Base-by-base conservation (phyloP, 1,140 invertebrate genomes). In the Solen grandis region DNA sequence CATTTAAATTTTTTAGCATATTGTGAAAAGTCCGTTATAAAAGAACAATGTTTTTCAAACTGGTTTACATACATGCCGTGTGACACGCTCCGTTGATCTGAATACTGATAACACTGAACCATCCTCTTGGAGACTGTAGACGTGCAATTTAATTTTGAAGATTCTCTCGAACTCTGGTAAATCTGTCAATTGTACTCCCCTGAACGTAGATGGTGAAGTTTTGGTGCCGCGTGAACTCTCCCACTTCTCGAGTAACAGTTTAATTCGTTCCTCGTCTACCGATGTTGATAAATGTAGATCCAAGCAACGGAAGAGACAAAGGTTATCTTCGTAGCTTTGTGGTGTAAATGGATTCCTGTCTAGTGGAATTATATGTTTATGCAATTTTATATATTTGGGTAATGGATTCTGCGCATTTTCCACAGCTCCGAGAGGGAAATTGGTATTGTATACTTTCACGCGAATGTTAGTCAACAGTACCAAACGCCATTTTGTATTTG, bases 241-340 rank as follows among this genome's bases (percentile, higher is more conserved):
- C n/a, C n/a, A n/a, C n/a, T n/a, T n/a, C n/a, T n/a, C n/a, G n/a
- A n/a, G n/a, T n/a, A n/a, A n/a, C n/a, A n/a, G n/a, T n/a, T n/a
- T n/a, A n/a, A n/a, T 16, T 16, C 5, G 5, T 25, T 14, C n/a
- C n/a, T n/a, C n/a, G n/a, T n/a, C n/a, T n/a, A n/a, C n/a, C n/a
- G n/a, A n/a, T n/a, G n/a, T n/a, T n/a, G n/a, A n/a, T n/a, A n/a
- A n/a, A n/a, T 70, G 68, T 22, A 70, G 27, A 2, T 46, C 46
- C 46, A 69, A 54, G 19, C 38, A 46, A 10, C 65, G 36, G 54
- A 69, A 69, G 2, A 27, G 38, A 33, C 50, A 70, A 5, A 70
- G 27, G 2, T 70, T 13, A n/a, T 70, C 68, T 4, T 33, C 35
- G 50, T 70, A 70, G n/a, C n/a, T n/a, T n/a, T n/a, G n/a, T n/a